Base-by-base conservation (phyloP, 2,113 vertebrate species). In the Noturus placidus region DNA sequence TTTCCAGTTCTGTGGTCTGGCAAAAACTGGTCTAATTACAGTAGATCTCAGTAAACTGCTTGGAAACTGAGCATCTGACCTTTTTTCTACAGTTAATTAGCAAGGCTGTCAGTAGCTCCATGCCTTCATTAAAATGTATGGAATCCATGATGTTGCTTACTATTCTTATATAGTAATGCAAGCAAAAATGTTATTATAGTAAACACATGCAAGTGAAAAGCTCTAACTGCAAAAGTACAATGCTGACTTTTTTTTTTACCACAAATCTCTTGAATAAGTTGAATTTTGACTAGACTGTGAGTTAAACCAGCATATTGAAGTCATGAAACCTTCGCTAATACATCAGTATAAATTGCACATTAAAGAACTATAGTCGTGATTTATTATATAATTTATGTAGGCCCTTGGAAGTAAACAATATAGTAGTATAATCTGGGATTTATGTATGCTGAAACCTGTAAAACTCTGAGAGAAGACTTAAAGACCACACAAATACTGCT, bases 71-170 rank as follows among this genome's bases (percentile, higher is more conserved):
- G 86, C 79, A 89, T 86, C 79, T 93, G 92, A 93, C 93, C 92
- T 94, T 94, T 92, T 89, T 77, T 38, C 80, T 65, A 65, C 89
- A 91, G 88, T 88, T 91, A 92, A 95, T 94, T 93, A 95, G 93
- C 90, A 92, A 78, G 67, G 59, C 86, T 93, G 92, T 90, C 88
- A 91, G 61, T 87, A 90, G 89, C 46, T 85, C 90, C 80, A 84
- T 72, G 79, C 86, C 88, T 89, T 87, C 33, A 61, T 86, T 63
- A 79, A 83, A 83, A 78, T 86, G 38, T 27, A 90, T 46, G 20
- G 10, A 27, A 86, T 65, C 84, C 80, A 82, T 25, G 46, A 69
- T 4, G 35, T 17, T 33, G 20, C 30, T 72, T 42, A 85, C 52
- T 61, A 61, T 74, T 77, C 59, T 77, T 85, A 46, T 30, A 8